These are phyloP conservation scores for Drosophila planitibia DNA, from an alignment of 2,888 invertebrate genomes.

Conservation along the genomic window DNA sequence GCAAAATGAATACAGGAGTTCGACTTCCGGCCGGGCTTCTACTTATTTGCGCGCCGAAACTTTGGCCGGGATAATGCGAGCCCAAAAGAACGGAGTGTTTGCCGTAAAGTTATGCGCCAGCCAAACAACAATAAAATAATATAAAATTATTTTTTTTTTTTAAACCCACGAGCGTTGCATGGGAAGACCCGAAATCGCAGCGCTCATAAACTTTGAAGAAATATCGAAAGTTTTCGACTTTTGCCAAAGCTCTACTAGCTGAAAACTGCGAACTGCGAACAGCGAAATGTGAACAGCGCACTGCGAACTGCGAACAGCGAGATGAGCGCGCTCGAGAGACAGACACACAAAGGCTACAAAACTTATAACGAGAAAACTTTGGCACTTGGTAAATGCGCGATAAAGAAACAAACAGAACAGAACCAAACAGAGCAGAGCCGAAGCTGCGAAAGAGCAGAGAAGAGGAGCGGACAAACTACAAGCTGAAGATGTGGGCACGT, in stretches of 20 bases:
- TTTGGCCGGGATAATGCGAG: slow-evolving; percentile 69
- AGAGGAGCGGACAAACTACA: slow-evolving; percentile 57
- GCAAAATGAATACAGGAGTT: slow-evolving; percentile 41
- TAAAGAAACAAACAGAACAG: slow-evolving; percentile 80
- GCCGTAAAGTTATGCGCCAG: slow-evolving; percentile 76
- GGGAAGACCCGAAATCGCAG: slow-evolving; percentile 52
- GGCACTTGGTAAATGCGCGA: slow-evolving; percentile 85
- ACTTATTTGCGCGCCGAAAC: slow-evolving; percentile 65
- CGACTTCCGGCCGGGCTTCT: slow-evolving; percentile 59
- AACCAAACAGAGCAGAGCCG: slow-evolving; percentile 34
- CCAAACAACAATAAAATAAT: slow-evolving; percentile 81
- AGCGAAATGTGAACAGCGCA: slow-evolving; percentile 13
- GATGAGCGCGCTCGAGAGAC: slow-evolving; percentile 73
- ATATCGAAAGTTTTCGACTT: slow-evolving; percentile 82
- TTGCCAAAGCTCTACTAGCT: slow-evolving; percentile 33
- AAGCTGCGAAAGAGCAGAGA: slow-evolving; percentile 14
- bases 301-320: slow-evolving; percentile 51
- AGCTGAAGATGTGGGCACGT: slow-evolving; percentile 67
- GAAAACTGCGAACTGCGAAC: slow-evolving; percentile 36
- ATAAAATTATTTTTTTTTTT: slow-evolving; percentile 56
- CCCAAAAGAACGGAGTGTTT: slow-evolving; percentile 66
- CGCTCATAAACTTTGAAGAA: slow-evolving; percentile 77
- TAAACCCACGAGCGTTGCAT: slow-evolving; percentile 21
- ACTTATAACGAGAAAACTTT: slow-evolving; percentile 86
- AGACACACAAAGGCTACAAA: slow-evolving; percentile 82